Conservation (phyloP, 2,888 invertebrate species). For the Marasmarcha lunaedactyla region DNA sequence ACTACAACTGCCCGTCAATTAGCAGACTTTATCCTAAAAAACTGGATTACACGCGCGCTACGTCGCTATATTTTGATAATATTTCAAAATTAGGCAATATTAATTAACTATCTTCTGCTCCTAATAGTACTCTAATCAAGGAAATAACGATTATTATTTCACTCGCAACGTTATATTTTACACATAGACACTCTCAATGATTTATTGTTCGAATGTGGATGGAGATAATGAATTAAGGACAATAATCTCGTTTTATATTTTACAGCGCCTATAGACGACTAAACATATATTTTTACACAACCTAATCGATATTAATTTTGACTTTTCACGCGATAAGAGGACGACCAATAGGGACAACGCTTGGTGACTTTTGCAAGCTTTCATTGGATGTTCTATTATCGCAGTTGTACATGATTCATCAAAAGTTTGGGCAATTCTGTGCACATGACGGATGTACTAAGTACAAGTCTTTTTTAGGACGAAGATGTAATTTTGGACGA, state of each 20-base stretch:
- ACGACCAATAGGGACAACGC: neutral
- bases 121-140: conserved; percentile 14
- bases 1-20: conserved; percentile 34
- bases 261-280: conserved; percentile 38
- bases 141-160: conserved; percentile 14
- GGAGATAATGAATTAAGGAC: conserved; percentile 60
- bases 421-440: conserved; percentile 29
- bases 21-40: conserved; percentile 12
- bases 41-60: conserved; percentile 33
- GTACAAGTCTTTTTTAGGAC: conserved; percentile 68
- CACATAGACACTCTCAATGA: conserved; percentile 26
- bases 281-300: conserved; percentile 41
- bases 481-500: conserved; percentile 66
- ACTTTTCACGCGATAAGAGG: neutral
- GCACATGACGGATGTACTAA: conserved; percentile 47
- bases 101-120: conserved; percentile 24
- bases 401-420: conserved; percentile 12
- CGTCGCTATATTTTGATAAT: conserved; percentile 41
- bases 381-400: too few species aligned
- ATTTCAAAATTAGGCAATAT: conserved; percentile 26
- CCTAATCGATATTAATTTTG: conserved; percentile 35
- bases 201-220: conserved; percentile 66
- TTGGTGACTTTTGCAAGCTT: neutral
- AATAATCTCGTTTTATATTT: conserved; percentile 29
- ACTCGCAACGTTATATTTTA: conserved; percentile 23